Conservation (phyloP, 2,797 vertebrate genomes). For the Chelon auratus region DNA sequence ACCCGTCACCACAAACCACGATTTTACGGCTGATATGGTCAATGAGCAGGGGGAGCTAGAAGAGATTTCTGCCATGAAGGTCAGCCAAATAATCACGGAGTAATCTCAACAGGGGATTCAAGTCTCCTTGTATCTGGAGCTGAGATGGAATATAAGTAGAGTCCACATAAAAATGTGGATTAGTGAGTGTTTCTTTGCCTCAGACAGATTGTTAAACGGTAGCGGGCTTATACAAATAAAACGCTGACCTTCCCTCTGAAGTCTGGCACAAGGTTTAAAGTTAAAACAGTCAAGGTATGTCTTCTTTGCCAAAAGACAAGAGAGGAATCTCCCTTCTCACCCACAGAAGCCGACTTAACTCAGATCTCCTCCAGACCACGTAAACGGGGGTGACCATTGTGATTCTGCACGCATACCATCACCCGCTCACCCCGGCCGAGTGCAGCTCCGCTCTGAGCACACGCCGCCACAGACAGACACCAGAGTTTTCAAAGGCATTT, state of each 20-base stretch:
- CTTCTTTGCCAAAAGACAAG: constrained; percentile 44
- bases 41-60: constrained; percentile 44
- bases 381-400: constrained; percentile 78
- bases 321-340: constrained; percentile 40
- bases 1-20: constrained; percentile 56
- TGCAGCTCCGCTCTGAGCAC: constrained; percentile 46
- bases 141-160: constrained; percentile 19
- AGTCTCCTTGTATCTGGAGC: constrained; percentile 14
- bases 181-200: too few relatives aligned
- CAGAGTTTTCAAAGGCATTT: constrained; percentile 74
- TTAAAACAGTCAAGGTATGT: constrained; percentile 43
- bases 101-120: constrained; percentile 33
- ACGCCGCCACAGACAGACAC: constrained; percentile 59
- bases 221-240: constrained; percentile 22
- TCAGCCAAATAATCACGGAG: constrained; percentile 51
- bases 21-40: constrained; percentile 55
- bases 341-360: constrained; percentile 52
- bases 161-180: neutral
- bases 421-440: constrained; percentile 53
- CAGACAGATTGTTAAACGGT: constrained; percentile 15
- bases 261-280: constrained; percentile 49
- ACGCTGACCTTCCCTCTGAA: constrained; percentile 49
- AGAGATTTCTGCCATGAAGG: constrained; percentile 45
- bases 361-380: constrained; percentile 68
- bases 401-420: constrained; percentile 81